A percentile compares a stretch with the other conserved stretches of the same genome.
Conservation (phyloP, 2,113 vertebrate species). For the Drymodes brunneopygia region DNA sequence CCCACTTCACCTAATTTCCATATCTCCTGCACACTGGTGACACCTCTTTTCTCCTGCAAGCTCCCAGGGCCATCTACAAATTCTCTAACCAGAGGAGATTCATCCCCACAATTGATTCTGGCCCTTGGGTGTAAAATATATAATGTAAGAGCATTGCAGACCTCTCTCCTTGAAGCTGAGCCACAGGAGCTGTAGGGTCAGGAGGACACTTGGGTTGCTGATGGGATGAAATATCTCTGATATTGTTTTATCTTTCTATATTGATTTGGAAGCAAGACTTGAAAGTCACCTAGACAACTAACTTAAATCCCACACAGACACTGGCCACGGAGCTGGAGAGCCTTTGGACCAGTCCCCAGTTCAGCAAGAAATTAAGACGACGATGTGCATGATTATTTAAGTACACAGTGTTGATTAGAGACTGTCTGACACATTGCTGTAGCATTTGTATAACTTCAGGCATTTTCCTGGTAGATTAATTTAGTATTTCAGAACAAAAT, state of each 20-base stretch:
- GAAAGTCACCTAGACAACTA: neutral
- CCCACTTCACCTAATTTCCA: neutral
- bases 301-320: neutral
- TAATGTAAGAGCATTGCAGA: neutral
- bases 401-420: neutral
- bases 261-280: neutral
- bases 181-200: neutral
- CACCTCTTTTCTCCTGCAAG: neutral
- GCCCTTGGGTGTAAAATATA: neutral
- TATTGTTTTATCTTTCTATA: neutral
- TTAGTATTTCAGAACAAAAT: neutral
- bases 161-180: neutral
- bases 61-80: neutral
- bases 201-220: neutral
- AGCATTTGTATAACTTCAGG: neutral
- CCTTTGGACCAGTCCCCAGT: neutral
- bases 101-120: neutral
- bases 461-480: neutral
- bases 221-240: neutral
- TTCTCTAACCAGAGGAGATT: neutral
- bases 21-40: neutral
- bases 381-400: neutral
- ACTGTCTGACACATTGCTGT: neutral
- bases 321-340: rapidly evolving
- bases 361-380: neutral